Evolutionary conservation across 1,140 invertebrate genomes (phyloP), one percentile per base, ranked within the genome.

Genomic region (Nebria ingens): DNA sequence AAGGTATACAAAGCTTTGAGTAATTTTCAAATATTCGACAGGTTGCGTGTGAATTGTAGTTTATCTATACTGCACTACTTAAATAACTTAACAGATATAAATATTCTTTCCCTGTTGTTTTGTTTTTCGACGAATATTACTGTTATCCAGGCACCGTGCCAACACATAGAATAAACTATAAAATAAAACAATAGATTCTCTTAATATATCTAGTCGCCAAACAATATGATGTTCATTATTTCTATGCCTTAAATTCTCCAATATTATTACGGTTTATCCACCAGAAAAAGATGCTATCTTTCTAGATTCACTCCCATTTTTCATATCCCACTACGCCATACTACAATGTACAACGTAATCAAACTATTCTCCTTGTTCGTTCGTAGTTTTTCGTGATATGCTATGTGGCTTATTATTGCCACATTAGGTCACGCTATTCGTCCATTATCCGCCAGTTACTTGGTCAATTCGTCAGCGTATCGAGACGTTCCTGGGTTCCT

Each of bases 161-260:
- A 45, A 45, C 9, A 12, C 17, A 17, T 17, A 17, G 40, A 45
- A 45, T 45, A 17, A 45, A 17, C 40, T 45, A 11, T 17, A 17
- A 17, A 45, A 45, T 45, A 9, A 45, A 45, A 45, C 40, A 45
- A 45, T 45, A 17, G n/a, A n/a, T n/a, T 17, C 40, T 45, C 40
- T 45, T 45, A 45, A 45, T 45, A 45, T 9, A 9, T 9, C 40
- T 45, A 12, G 17, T 45, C 17, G 9, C 40, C 40, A 45, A 4
- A 45, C 40, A 45, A 45, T 45, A 45, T 45, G 40, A 45, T 45
- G 40, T 17, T 9, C 40, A 45, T 45, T 45, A 45, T 45, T 45
- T 45, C 15, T 12, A 17, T 17, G 9, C 40, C 9, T 45, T 9
- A 17, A 45, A 45, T 12, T 45, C 40, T 45, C 25, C 25, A 45